Evolutionary conservation across 2,797 vertebrate species (phyloP).

Genomic region (Tympanoctomys barrerae): DNA sequence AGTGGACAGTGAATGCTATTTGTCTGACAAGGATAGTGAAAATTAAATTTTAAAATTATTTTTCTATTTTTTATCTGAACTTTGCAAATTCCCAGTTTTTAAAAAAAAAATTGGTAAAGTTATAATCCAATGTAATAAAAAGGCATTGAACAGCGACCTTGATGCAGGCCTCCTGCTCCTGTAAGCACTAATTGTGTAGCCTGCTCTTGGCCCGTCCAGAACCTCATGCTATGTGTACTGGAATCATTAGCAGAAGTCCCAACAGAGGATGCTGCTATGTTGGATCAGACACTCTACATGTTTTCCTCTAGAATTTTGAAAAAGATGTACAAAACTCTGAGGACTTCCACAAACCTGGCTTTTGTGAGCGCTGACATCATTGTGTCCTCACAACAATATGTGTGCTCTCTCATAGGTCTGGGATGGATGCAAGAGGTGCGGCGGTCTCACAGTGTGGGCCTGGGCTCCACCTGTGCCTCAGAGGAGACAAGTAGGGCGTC

Average conservation of each 20-base stretch:
- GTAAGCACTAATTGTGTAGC: not conserved
- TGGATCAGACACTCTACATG: not conserved
- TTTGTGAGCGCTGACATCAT: not conserved
- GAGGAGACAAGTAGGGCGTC: not conserved
- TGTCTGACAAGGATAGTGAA: not conserved
- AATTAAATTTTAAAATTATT: constrained; percentile 25
- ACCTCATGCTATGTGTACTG: not conserved
- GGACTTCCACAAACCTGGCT: not conserved
- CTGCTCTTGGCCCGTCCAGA: not conserved
- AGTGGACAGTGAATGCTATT: not conserved
- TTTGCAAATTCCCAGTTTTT: not conserved
- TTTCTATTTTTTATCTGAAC: not conserved
- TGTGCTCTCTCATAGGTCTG: not conserved
- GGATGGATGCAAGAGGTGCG: too few species aligned
- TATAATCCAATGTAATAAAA: not conserved
- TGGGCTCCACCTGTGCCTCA: not conserved
- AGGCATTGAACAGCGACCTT: not conserved
- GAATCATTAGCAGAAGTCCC: not conserved
- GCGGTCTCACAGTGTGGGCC: not conserved
- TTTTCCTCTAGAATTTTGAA: not conserved
- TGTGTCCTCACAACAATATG: not conserved
- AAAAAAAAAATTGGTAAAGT: not conserved
- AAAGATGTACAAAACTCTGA: not conserved
- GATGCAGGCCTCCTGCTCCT: not conserved
- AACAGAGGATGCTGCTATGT: accelerated